Evolutionary conservation across 2,888 invertebrate genomes (phyloP).

Genomic region (Allacma fusca): DNA sequence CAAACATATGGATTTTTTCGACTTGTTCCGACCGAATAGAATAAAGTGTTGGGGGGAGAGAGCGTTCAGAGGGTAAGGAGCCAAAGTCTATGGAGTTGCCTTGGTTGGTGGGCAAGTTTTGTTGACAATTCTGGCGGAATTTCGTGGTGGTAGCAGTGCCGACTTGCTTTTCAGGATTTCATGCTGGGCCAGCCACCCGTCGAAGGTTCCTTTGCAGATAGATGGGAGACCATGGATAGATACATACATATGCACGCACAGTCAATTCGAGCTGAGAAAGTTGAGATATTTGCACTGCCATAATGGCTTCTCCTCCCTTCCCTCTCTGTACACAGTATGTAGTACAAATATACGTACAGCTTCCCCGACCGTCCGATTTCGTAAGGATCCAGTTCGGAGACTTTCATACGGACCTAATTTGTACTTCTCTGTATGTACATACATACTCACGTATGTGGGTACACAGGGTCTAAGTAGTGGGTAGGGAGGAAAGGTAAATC

Average conservation of each 20-base stretch:
- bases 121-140: conserved; percentile 24
- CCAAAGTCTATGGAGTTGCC: not conserved
- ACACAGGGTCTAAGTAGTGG: not conserved
- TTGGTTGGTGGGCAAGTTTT: not conserved
- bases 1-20: conserved; percentile 13
- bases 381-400: too few relatives aligned
- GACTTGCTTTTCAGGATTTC: not conserved
- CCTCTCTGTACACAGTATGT: not conserved
- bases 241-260: not conserved
- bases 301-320: conserved; percentile 2
- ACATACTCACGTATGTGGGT: not conserved
- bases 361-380: too few relatives aligned
- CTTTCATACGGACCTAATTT: too few relatives aligned
- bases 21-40: not conserved
- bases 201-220: not conserved
- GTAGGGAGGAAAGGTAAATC: not conserved
- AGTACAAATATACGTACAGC: not conserved
- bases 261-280: too few relatives aligned
- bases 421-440: not conserved
- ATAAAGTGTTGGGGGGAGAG: not conserved
- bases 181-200: not conserved
- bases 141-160: not conserved
- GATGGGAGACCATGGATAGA: not conserved
- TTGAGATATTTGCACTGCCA: conserved; percentile 9
- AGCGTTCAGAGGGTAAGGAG: not conserved